Conservation (phyloP, 37 sponge, comb jelly and placozoan genomes). For the Diacarnus erythraeanus region DNA sequence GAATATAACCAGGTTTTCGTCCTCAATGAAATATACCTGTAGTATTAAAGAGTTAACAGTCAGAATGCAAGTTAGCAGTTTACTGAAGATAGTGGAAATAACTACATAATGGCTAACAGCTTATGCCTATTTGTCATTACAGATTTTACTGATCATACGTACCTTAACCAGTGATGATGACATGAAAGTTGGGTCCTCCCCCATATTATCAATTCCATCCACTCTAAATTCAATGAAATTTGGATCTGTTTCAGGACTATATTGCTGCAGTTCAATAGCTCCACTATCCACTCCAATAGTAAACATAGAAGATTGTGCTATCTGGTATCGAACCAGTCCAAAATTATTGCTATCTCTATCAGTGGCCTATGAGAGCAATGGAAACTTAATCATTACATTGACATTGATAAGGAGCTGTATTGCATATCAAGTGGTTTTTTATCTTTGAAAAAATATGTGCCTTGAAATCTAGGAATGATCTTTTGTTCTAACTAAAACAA, state of each 20-base stretch:
- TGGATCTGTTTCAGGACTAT: not conserved
- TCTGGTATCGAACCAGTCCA: slow-evolving; percentile 11
- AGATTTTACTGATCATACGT: no score
- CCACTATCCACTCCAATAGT: not conserved
- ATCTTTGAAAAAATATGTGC: no score
- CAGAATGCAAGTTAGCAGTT: no score
- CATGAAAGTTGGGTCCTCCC: not conserved
- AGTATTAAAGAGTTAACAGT: no score
- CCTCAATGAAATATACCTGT: not conserved
- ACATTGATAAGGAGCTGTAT: no score
- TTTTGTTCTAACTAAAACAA: no score
- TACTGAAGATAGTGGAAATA: no score
- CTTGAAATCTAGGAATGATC: no score
- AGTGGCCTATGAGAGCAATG: slow-evolving; percentile 24
- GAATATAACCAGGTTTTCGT: not conserved
- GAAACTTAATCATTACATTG: no score
- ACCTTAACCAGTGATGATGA: not conserved
- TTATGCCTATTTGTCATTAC: no score
- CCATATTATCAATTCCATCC: not conserved
- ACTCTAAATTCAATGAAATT: not conserved
- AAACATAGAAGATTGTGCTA: not conserved
- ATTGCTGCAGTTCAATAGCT: not conserved
- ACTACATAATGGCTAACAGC: no score
- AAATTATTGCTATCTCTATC: slow-evolving; percentile 20
- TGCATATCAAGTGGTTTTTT: no score